These are phyloP conservation scores for Ormyrus labotus DNA, from an alignment of 2,888 invertebrate genomes.

Conservation along the genomic window DNA sequence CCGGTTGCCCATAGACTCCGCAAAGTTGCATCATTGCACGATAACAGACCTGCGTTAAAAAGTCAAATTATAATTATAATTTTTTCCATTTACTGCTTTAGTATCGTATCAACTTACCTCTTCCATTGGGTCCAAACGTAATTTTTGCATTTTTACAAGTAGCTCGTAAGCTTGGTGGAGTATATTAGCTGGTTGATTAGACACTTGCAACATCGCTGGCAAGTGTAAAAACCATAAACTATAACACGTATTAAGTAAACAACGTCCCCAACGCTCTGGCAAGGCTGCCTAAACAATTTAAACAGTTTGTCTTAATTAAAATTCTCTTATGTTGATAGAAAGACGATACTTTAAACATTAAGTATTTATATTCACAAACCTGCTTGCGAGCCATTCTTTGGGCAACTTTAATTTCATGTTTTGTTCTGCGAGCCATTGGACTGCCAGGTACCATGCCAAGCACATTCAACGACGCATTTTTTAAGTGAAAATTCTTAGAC, in stretches of 20 bases:
- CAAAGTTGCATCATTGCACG: constrained; percentile 99
- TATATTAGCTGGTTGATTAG: constrained; percentile 77
- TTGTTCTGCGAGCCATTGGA: constrained; percentile 94
- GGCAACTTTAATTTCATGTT: constrained; percentile 95
- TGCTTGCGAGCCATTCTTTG: constrained; percentile 86
- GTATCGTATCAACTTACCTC: constrained; percentile 79
- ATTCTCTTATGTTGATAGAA: not conserved
- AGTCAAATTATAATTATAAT: not conserved
- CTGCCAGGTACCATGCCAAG: constrained; percentile 83
- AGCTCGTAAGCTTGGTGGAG: constrained; percentile 86
- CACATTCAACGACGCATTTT: constrained; percentile 71
- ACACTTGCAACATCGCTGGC: constrained; percentile 86
- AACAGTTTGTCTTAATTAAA: not conserved
- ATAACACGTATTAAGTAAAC: constrained; percentile 90
- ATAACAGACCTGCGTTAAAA: constrained; percentile 87
- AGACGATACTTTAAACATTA: not conserved
- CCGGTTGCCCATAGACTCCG: constrained; percentile 94
- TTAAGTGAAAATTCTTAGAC: constrained; percentile 70
- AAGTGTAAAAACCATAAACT: constrained; percentile 97
- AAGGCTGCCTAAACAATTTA: constrained; percentile 77
- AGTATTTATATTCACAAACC: constrained; percentile 57
- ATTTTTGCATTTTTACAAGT: constrained; percentile 90
- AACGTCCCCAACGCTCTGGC: constrained; percentile 95
- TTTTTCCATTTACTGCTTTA: not conserved
- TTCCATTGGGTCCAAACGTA: constrained; percentile 89